A percentile compares a stretch with the other conserved stretches of the same genome.
phyloP scores from a whole-genome alignment of 2,113 vertebrate species.

The Lophochroa leadbeateri region DNA sequence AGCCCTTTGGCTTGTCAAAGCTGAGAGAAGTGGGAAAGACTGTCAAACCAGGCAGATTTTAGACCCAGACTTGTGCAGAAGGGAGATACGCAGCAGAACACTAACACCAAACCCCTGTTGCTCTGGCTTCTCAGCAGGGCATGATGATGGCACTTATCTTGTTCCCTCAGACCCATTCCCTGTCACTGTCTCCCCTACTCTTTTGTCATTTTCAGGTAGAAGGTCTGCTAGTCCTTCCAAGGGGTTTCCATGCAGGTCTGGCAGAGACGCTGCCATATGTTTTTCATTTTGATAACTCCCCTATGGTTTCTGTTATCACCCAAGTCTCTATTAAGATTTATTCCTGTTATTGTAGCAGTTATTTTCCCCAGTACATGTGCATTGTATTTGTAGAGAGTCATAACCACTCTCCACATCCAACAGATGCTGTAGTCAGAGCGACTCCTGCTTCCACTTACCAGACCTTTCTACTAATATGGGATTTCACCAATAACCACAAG shows the following conservation, averaged over 20 bases:
- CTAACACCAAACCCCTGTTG: not conserved
- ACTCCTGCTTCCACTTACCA: constrained; percentile 66
- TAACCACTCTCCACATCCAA: constrained; percentile 66
- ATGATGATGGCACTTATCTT: fast-evolving
- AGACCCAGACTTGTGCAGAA: not conserved
- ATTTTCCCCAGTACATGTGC: constrained; percentile 62
- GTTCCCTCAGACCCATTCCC: not conserved
- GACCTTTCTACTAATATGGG: constrained; percentile 55
- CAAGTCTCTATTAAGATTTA: constrained; percentile 72
- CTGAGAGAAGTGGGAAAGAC: not conserved
- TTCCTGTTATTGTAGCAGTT: constrained; percentile 69
- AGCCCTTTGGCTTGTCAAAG: not conserved
- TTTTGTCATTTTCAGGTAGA: constrained; percentile 5
- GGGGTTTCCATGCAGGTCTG: constrained; percentile 46
- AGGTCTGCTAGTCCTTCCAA: constrained; percentile 1
- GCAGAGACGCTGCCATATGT: not conserved
- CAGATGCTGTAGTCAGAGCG: constrained; percentile 63
- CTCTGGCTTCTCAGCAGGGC: not conserved
- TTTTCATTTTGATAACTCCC: constrained; percentile 68
- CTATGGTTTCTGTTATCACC: constrained; percentile 69
- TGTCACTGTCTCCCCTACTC: not conserved
- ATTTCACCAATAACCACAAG: constrained; percentile 65
- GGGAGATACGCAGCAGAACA: not conserved
- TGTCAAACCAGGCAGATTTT: not conserved
- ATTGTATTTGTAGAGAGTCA: constrained; percentile 64